Evolutionary conservation across 2,113 vertebrate species (phyloP).

Genomic region (Plecotus auritus): DNA sequence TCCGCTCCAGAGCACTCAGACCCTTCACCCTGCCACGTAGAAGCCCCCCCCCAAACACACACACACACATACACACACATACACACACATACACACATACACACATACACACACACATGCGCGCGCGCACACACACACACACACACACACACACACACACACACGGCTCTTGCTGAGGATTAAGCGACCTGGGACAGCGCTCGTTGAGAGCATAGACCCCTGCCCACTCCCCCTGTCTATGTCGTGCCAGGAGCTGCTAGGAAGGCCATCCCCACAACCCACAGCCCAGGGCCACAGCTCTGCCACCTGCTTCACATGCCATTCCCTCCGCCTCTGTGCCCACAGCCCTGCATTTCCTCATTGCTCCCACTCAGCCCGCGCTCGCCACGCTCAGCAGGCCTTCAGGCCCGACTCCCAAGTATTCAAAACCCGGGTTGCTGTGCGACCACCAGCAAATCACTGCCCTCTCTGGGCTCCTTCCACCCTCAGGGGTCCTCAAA

Average conservation of each 20-base stretch:
- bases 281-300: neutral
- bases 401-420: neutral
- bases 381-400: neutral
- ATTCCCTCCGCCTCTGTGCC: neutral
- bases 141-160: too few relatives aligned
- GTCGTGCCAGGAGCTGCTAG: neutral
- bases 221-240: neutral
- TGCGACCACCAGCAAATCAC: neutral
- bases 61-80: too few relatives aligned
- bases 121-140: too few relatives aligned
- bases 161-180: neutral
- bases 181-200: neutral
- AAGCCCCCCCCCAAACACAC: too few relatives aligned
- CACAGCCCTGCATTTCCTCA: neutral
- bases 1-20: neutral
- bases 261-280: neutral
- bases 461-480: neutral
- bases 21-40: neutral
- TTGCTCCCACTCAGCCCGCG: neutral
- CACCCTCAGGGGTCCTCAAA: too few relatives aligned
- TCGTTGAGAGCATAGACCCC: too few relatives aligned
- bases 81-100: too few relatives aligned
- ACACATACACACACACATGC: too few relatives aligned
- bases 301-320: neutral
- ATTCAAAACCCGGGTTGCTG: neutral